Base-by-base conservation (phyloP, 1,140 invertebrate genomes). In the Brachionus plicatilis region DNA sequence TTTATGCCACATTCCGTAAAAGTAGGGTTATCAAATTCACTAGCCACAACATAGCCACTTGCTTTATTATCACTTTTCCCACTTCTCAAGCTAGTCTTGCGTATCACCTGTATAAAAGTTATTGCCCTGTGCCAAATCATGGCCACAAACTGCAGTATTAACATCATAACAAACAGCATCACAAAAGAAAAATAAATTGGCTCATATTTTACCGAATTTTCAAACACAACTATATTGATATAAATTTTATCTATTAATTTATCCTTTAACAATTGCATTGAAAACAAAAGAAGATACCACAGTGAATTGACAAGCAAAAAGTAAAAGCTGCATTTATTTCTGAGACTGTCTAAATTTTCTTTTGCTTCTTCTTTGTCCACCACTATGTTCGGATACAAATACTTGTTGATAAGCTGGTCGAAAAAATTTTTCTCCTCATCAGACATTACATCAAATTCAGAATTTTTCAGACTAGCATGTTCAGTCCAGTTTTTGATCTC, bases 291-390 rank as follows among this genome's bases (percentile, higher is more conserved):
- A 88, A 98, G 92, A 86, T 98, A 95, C 93, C 98, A 99, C 86
- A 98, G 93, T 85, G 95, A 94, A 92, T 99, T 99, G 89, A 96
- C 91, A 95, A 99, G 97, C 91, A 97, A 95, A 92, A 97, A 98
- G 84, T 93, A 94, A 91, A 98, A 97, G 27, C 96, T 95, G 85
- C 94, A 94, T 87, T 94, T 93, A 91, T 97, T 95, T 89, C 96
- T 92, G 86, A 97, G 92, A 88, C 96, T 95, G 92, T 94, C 95
- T 87, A 98, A 91, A 91, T 96, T 94, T 89, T 92, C 90, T 87
- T 94, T 93, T 88, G 96, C 87, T 82, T 87, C 87, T 76, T 88
- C 94, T 93, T 97, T 93, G 88, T 96, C 94, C 27, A 93, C 92
- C 86, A 95, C 94, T 88, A 96, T 94, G 85, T 98, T 94, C n/a